Percentiles rank a stretch among this genome's conserved stretches.
phyloP scores from a whole-genome alignment of 2,888 invertebrate genomes.

The Leptinotarsa juncta region DNA sequence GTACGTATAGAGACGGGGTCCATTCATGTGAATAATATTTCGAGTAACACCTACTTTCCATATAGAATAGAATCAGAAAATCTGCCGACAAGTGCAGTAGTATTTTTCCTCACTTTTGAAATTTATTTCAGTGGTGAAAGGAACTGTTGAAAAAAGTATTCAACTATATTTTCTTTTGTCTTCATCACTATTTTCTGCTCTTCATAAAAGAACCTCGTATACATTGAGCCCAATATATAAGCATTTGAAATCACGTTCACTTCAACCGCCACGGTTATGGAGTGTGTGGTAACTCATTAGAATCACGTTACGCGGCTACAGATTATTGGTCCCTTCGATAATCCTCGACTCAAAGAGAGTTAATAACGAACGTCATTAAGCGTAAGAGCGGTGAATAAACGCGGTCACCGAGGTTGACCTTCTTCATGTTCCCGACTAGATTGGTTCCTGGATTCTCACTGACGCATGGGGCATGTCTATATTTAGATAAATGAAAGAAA shows the following conservation, averaged over 20 bases:
- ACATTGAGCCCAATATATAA: background rate
- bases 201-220: background rate
- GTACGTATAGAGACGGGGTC: too few species aligned
- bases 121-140: too few species aligned
- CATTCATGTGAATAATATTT: too few species aligned
- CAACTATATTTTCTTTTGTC: background rate
- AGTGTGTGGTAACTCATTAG: constrained; percentile 30
- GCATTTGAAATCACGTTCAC: constrained; percentile 2
- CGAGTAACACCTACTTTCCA: too few species aligned
- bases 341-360: constrained; percentile 51
- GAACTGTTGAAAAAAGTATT: too few species aligned
- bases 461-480: constrained; percentile 7
- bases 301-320: constrained; percentile 44
- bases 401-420: constrained; percentile 47
- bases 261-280: constrained; percentile 11
- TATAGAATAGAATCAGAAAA: too few species aligned
- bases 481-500: constrained; percentile 13
- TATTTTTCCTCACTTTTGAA: too few species aligned
- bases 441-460: constrained; percentile 21
- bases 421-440: constrained; percentile 37
- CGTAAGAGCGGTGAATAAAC: constrained; percentile 42
- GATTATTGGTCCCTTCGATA: constrained; percentile 48
- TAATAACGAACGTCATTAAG: constrained; percentile 52
- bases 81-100: too few species aligned
- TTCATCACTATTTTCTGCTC: background rate